Evolutionary conservation across 2,888 invertebrate genomes (phyloP).

Genomic region (Cylloceria caligata): DNA sequence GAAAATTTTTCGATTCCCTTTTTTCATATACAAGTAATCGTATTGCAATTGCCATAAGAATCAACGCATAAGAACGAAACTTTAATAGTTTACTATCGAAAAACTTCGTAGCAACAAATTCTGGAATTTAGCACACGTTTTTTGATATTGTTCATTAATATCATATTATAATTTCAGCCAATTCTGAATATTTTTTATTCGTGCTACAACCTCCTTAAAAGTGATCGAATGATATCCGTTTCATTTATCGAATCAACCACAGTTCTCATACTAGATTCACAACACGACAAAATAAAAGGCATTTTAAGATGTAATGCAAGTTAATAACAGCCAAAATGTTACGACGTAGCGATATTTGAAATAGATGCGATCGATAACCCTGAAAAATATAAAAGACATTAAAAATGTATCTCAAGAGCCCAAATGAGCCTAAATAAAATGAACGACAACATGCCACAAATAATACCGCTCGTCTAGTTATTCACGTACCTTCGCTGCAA

Average conservation of each 20-base stretch:
- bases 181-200: too few species aligned
- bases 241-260: background rate
- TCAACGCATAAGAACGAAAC: too few species aligned
- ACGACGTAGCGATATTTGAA: conserved; percentile 76
- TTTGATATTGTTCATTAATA: too few species aligned
- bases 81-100: too few species aligned
- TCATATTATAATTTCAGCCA: too few species aligned
- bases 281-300: conserved; percentile 7
- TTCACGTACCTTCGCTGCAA: conserved; percentile 8
- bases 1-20: too few species aligned
- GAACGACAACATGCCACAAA: conserved; percentile 55
- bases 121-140: too few species aligned
- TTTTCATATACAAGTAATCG: too few species aligned
- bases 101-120: too few species aligned
- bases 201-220: too few species aligned
- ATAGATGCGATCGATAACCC: conserved; percentile 70
- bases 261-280: conserved; percentile 11
- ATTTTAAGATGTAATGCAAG: conserved; percentile 63
- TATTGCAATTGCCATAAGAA: too few species aligned
- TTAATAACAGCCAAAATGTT: conserved; percentile 66
- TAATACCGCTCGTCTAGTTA: conserved; percentile 2
- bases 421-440: conserved; percentile 71
- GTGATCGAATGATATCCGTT: background rate
- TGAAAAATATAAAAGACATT: conserved; percentile 39
- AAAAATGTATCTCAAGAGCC: conserved; percentile 72